Conservation (phyloP, 2,113 vertebrate species). For the Pelusios castaneus region DNA sequence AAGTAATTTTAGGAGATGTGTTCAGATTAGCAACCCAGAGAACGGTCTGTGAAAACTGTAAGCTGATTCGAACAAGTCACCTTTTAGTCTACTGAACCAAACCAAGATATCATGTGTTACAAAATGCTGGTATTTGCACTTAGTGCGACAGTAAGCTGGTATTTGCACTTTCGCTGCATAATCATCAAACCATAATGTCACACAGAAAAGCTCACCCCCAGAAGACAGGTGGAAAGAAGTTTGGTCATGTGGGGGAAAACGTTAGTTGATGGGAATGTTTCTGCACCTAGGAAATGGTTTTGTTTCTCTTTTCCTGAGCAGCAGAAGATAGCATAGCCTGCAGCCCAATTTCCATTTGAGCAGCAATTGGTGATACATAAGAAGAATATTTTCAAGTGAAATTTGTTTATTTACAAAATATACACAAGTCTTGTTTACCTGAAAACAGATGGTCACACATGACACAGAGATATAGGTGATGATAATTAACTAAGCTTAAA, state of each 20-base stretch:
- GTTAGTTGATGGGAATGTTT: neutral
- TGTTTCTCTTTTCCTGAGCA: neutral
- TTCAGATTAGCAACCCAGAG: slow-evolving; percentile 5
- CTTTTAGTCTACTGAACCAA: neutral
- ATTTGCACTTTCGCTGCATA: neutral
- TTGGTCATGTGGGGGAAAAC: neutral
- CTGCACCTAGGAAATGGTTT: rapidly evolving
- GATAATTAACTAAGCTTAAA: neutral
- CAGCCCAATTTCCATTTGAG: neutral
- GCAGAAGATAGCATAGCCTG: neutral
- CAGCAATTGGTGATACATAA: neutral
- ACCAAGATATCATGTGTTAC: rapidly evolving
- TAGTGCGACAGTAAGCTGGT: too few relatives aligned
- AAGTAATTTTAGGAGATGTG: neutral
- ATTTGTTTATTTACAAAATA: neutral
- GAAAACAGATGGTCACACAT: neutral
- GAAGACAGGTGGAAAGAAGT: neutral
- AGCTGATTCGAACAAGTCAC: neutral
- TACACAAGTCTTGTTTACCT: rapidly evolving
- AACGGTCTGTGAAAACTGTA: neutral
- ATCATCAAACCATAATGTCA: neutral
- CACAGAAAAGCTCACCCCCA: neutral
- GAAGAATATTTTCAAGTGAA: rapidly evolving
- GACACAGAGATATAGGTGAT: neutral
- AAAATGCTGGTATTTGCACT: neutral